phyloP scores from a whole-genome alignment of 2,888 invertebrate species.

The Mayetiola destructor region DNA sequence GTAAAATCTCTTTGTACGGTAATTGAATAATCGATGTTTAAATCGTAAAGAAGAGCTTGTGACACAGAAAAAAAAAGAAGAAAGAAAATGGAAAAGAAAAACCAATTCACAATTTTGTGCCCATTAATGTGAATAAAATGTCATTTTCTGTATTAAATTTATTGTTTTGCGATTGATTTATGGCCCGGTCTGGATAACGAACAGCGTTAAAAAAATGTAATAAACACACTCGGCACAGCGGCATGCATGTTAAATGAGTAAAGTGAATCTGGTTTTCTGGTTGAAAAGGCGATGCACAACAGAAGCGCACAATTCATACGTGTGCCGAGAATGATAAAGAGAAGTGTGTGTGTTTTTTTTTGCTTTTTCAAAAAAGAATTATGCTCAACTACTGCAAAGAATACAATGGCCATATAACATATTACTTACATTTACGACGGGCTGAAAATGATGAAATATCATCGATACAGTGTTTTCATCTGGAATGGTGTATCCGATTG shows the following conservation, averaged over 20 bases:
- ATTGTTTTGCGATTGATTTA: slow-evolving; percentile 1
- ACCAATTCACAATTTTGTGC: background rate
- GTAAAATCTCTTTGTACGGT: no score
- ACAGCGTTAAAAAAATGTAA: no score
- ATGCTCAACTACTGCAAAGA: no score
- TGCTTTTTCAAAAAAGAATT: slow-evolving; percentile 3
- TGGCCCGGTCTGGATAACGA: background rate
- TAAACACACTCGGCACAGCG: background rate
- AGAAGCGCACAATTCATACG: background rate
- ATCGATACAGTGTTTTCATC: background rate
- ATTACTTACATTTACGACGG: background rate
- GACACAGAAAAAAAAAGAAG: background rate
- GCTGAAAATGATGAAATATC: slow-evolving; percentile 6
- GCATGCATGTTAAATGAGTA: background rate
- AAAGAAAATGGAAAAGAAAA: background rate
- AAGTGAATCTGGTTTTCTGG: no score
- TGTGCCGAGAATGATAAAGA: background rate
- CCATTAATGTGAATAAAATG: slow-evolving; percentile 11
- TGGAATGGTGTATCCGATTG: background rate
- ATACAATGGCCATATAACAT: slow-evolving; percentile 4
- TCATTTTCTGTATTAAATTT: slow-evolving; percentile 5
- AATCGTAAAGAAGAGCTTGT: no score
- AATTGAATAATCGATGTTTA: no score
- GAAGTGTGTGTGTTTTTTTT: background rate
- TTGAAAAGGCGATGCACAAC: no score